A percentile compares a stretch with the other conserved stretches of the same genome.
Conservation (phyloP, 2,888 invertebrate genomes). For the Xanthia icteritia region DNA sequence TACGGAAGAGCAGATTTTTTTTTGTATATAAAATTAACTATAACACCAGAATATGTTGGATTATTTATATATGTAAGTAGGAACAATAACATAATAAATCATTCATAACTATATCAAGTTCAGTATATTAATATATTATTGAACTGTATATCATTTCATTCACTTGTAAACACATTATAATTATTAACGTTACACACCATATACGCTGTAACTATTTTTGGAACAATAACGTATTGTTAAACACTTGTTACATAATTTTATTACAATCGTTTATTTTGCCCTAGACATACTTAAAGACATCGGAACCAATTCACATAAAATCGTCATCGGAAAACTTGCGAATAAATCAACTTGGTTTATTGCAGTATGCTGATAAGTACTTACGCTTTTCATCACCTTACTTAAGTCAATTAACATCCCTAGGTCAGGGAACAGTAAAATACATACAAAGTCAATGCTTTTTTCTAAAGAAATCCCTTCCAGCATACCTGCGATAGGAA, state of each 20-base stretch:
- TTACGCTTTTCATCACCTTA: background rate
- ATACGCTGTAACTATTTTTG: slow-evolving; percentile 44
- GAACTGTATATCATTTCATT: slow-evolving; percentile 40
- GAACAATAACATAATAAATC: slow-evolving; percentile 41
- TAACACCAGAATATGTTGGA: background rate
- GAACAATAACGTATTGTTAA: slow-evolving; percentile 59
- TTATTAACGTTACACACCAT: slow-evolving; percentile 9
- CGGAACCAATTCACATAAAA: background rate
- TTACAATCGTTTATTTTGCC: slow-evolving; percentile 44
- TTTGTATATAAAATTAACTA: background rate
- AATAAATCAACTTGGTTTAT: background rate
- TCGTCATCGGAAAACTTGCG: background rate
- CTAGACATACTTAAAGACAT: slow-evolving; percentile 44
- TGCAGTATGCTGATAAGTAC: background rate
- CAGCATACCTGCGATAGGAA: too few species aligned
- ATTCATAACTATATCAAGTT: slow-evolving; percentile 45
- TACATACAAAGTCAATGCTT: too few species aligned
- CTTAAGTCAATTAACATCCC: background rate
- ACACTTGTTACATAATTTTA: slow-evolving; percentile 53
- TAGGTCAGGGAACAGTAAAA: background rate
- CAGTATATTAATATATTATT: slow-evolving; percentile 17
- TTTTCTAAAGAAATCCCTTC: too few species aligned
- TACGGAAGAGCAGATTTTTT: too few species aligned
- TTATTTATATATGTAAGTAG: slow-evolving; percentile 41
- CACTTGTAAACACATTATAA: slow-evolving; percentile 8